Evolutionary conservation across 2,888 invertebrate genomes (phyloP).

Genomic region (Spicauda simplicius): DNA sequence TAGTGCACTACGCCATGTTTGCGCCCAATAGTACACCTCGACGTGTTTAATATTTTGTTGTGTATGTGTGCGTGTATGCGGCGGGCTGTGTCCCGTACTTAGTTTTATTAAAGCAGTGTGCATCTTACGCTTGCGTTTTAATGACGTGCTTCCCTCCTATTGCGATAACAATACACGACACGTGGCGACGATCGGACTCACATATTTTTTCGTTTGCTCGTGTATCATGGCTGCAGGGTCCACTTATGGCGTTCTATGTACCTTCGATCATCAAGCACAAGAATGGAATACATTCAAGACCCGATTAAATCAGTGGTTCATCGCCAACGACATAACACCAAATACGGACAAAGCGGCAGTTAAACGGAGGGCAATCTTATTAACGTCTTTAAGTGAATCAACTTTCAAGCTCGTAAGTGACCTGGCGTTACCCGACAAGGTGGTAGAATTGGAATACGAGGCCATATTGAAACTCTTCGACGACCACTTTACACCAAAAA

Average conservation of each 20-base stretch:
- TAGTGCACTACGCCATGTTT: no score
- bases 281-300: constrained; percentile 35
- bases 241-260: constrained; percentile 25
- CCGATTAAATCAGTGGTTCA: constrained; percentile 38
- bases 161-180: constrained; percentile 4
- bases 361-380: constrained; percentile 38
- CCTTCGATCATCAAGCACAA: constrained; percentile 22
- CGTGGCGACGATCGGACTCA: constrained; percentile 27
- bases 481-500: constrained; percentile 40
- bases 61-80: no score
- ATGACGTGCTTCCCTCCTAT: not conserved
- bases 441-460: constrained; percentile 37
- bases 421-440: constrained; percentile 39
- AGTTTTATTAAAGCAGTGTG: not conserved
- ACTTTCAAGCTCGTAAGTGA: constrained; percentile 40
- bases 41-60: no score
- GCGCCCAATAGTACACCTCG: no score
- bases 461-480: constrained; percentile 35
- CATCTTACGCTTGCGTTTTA: not conserved
- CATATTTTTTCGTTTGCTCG: not conserved
- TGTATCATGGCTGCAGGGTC: constrained; percentile 21
- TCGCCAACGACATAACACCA: constrained; percentile 34
- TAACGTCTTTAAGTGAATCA: constrained; percentile 37
- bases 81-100: no score
- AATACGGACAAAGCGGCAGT: constrained; percentile 28